Evolutionary conservation across 2,888 invertebrate species (phyloP), one percentile per base, ranked within the genome.

Genomic region (Drosophila kambysellisi): DNA sequence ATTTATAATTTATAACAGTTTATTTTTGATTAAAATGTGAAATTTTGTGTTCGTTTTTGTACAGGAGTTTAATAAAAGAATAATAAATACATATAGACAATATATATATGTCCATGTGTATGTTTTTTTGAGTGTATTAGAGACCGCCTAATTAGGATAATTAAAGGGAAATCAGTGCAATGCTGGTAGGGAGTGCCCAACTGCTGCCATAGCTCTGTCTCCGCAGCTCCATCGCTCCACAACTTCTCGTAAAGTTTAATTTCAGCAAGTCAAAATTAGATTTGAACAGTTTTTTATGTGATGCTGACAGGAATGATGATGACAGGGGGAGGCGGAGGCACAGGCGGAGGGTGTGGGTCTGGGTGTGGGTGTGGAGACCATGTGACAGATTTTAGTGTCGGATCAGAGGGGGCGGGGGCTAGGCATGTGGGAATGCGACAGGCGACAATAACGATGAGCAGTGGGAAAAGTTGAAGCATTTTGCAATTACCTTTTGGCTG

Each of bases 111-210:
- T 11, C 1, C 4, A 46, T 20, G 6, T 51, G 6, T 8, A 39
- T 39, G 15, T 17, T 37, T 54, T 54, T 37, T 29, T 7, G 15
- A 56, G 37, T 52, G 35, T 30, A 57, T 56, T 48, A 46, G 68
- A 59, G 53, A 56, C 32, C 74, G 73, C 73, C 70, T 81, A 89
- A 88, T 88, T 82, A 82, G 74, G 62, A 84, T 84, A 88, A 88
- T 85, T 89, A 85, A 89, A 88, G 70, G 76, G 73, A 82, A 84
- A 84, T 84, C 89, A 81, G 66, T 67, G 63, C 62, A 70, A 48
- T 62, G 48, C 51, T 35, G 63, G 57, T 48, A 29, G 66, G 66
- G 62, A 76, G 29, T 74, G 74, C 64, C 54, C 63, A 25, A 25
- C 58, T 59, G 59, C 48, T 69, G 66, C 54, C 58, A 53, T 57